These are phyloP conservation scores for Phyto melanocephala DNA, from an alignment of 2,888 invertebrate species.

Conservation along the genomic window DNA sequence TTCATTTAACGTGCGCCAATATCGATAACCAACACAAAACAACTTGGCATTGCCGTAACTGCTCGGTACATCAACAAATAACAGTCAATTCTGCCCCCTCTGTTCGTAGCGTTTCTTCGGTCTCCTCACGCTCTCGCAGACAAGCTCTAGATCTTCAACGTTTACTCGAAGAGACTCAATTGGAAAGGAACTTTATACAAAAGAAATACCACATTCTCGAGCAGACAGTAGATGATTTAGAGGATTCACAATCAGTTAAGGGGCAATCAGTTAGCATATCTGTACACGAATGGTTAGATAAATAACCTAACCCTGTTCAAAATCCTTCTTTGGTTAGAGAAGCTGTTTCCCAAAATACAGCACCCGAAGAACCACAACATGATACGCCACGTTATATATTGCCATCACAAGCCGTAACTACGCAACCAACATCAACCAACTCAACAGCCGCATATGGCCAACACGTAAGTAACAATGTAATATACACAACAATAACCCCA, in stretches of 20 bases:
- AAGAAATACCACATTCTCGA: too few species aligned
- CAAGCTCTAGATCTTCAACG: too few species aligned
- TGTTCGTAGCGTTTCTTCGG: too few species aligned
- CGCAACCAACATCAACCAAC: neutral
- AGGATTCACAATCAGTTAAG: neutral
- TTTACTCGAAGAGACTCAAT: too few species aligned
- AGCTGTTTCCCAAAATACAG: too few species aligned
- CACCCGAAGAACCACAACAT: neutral
- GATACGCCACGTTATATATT: too few species aligned
- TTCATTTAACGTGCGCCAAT: too few species aligned
- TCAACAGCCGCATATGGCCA: too few species aligned
- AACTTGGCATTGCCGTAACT: neutral
- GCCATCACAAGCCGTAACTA: too few species aligned
- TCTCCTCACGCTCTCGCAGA: too few species aligned
- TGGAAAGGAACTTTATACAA: too few species aligned
- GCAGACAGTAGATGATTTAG: neutral
- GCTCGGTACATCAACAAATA: neutral
- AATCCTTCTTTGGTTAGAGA: neutral
- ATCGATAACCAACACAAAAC: neutral
- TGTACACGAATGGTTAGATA: slow-evolving; percentile 15
- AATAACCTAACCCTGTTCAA: neutral
- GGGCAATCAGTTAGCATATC: slow-evolving; percentile 13
- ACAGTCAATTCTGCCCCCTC: neutral
- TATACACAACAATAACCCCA: slow-evolving; percentile 3
- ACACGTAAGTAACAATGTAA: slow-evolving; percentile 4